These are phyloP conservation scores for Clarias fuscus DNA, from an alignment of 2,797 vertebrate genomes.

Conservation along the genomic window DNA sequence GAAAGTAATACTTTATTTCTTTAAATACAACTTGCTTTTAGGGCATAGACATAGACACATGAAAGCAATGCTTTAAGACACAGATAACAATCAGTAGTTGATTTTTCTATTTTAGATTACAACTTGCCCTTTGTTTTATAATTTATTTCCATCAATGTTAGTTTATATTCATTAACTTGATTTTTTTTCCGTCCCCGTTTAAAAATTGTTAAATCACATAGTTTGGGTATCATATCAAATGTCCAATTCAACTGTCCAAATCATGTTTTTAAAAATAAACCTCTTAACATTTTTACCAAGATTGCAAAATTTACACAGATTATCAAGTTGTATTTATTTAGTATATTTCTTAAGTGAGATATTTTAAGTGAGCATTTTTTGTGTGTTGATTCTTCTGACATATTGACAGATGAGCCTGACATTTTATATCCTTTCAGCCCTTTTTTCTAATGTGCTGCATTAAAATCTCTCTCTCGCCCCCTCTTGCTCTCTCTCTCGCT, in stretches of 20 bases:
- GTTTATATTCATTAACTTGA: not conserved
- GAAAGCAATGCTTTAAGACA: not conserved
- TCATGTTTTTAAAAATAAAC: not conserved
- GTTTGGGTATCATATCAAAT: not conserved
- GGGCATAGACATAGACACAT: not conserved
- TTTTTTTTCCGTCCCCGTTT: not conserved
- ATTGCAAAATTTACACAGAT: not conserved
- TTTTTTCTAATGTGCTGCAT: not conserved
- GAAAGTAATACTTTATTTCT: not conserved
- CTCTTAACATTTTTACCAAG: not conserved
- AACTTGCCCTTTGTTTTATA: not conserved
- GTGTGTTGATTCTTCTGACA: not conserved
- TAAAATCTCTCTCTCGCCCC: not conserved
- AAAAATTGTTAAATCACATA: not conserved
- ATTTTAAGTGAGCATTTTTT: not conserved
- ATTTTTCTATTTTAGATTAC: not conserved
- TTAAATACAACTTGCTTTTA: not conserved
- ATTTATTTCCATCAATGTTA: not conserved
- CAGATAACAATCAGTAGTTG: not conserved
- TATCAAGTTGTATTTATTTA: not conserved
- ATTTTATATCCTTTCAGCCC: not conserved
- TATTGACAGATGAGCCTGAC: not conserved
- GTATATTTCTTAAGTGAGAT: not conserved
- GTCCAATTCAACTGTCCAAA: not conserved
- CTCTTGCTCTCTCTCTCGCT: conserved; percentile 16